These are phyloP conservation scores for Tenualosa thibaudeaui DNA, from an alignment of 2,797 vertebrate genomes.

Conservation along the genomic window DNA sequence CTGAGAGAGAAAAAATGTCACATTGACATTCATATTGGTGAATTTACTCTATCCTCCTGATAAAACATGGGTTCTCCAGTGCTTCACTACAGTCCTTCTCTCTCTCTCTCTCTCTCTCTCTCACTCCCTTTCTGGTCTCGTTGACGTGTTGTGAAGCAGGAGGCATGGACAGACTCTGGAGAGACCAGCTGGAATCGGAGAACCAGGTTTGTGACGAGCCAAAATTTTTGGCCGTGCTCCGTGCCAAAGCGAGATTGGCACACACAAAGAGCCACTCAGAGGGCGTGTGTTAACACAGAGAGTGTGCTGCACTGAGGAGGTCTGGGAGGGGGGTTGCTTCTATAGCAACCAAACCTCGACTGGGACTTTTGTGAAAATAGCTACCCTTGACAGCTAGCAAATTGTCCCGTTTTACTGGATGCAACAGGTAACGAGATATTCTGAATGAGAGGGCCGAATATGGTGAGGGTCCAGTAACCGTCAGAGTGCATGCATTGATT, in stretches of 20 bases:
- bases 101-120: neutral
- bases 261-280: constrained; percentile 55
- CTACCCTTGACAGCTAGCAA: constrained; percentile 58
- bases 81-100: neutral
- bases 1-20: too few species aligned
- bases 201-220: constrained; percentile 64
- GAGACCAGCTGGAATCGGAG: constrained; percentile 72
- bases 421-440: constrained; percentile 52
- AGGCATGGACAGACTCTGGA: constrained; percentile 62
- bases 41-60: neutral
- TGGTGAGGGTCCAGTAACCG: constrained; percentile 56
- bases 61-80: neutral
- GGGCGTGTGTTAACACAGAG: constrained; percentile 65
- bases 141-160: constrained; percentile 64
- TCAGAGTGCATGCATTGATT: constrained; percentile 67
- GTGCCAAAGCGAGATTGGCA: constrained; percentile 67
- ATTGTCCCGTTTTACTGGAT: constrained; percentile 69
- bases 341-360: constrained; percentile 64
- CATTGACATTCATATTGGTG: neutral
- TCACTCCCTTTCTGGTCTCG: constrained; percentile 24
- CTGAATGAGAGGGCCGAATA: constrained; percentile 56
- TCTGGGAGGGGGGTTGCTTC: constrained; percentile 55
- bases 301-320: constrained; percentile 47
- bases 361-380: constrained; percentile 66
- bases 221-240: constrained; percentile 51